Base-by-base conservation (phyloP, 2,113 vertebrate species). In the Chauna torquata region DNA sequence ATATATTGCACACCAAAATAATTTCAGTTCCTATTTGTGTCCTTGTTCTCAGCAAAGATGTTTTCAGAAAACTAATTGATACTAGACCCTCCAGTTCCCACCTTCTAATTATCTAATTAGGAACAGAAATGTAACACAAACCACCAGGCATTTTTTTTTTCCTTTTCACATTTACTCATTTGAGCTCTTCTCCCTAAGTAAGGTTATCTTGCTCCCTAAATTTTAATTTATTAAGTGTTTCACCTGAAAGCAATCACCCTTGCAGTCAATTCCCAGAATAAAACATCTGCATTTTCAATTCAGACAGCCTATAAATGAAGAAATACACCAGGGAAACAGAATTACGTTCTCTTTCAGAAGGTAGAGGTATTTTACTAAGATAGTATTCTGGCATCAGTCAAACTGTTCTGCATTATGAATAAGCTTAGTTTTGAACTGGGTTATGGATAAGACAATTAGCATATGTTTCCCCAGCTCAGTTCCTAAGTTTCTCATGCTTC, bases 171-270 rank as follows among this genome's bases (percentile, higher is more conserved):
- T 95, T 93, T 82, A 94, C 59, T 96, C 94, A 71, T 83, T 89
- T 82, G 91, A 93, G 45, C 54, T 93, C 81, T 94, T 84, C 68
- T 97, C 90, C 61, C 92, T 92, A 74, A 95, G 77, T 16, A 96
- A 95, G 80, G 71, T 97, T 93, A 92, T 69, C 86, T 94, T 94
- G 71, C 82, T 97, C 95, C 74, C 94, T 95, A 97, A 95, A 97
- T 97, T 98, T 97, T 97, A 98, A 98, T 98, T 97, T 97, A 97
- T 98, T 97, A 98, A 97, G 93, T 96, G 71, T 97, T 98, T 97
- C 95, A 97, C 94, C 95, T 97, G 96, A 98, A 98, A 97, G 89
- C 96, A 98, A 96, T 98, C 96, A 97, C 91, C 88, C 82, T 92
- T 97, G 93, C 70, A 96, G 91, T 96, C 95, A 98, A 96, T 97